These are phyloP conservation scores for Craniophora ligustri DNA, from an alignment of 2,888 invertebrate species.

Conservation along the genomic window DNA sequence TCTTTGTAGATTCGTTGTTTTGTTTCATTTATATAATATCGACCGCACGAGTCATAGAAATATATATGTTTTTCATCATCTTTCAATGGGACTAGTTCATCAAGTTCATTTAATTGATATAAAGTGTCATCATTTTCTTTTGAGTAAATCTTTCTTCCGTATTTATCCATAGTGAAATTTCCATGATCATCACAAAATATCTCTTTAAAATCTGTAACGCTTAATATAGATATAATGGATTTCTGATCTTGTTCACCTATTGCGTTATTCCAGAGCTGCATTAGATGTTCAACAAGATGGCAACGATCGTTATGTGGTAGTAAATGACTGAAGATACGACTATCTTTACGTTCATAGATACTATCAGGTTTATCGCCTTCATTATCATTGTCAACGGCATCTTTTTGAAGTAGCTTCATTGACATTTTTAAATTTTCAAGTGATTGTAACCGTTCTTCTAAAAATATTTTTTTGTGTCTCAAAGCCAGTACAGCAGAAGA, in stretches of 20 bases:
- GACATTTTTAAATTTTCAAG: conserved; percentile 58
- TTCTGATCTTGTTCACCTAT: conserved; percentile 34
- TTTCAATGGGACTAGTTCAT: conserved; percentile 49
- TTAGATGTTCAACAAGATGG: conserved; percentile 57
- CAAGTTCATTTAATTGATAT: conserved; percentile 59
- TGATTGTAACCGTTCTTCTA: conserved; percentile 59
- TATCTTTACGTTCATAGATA: conserved; percentile 13
- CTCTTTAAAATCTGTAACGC: conserved; percentile 54
- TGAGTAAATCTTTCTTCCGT: conserved; percentile 61
- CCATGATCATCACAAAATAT: conserved; percentile 57
- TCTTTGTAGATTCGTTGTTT: conserved; percentile 57
- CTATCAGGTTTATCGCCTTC: not conserved
- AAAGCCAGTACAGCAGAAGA: conserved; percentile 55
- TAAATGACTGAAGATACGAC: conserved; percentile 61
- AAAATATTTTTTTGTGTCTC: conserved; percentile 60
- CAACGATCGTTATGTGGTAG: conserved; percentile 56
- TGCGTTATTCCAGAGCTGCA: conserved; percentile 57
- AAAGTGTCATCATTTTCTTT: conserved; percentile 28
- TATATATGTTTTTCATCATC: conserved; percentile 60
- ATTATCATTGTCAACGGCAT: not conserved
- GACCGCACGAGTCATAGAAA: conserved; percentile 63
- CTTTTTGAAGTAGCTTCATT: conserved; percentile 42
- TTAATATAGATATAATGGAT: conserved; percentile 63
- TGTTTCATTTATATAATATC: conserved; percentile 54
- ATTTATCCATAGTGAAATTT: conserved; percentile 55